Percentiles rank a stretch among this genome's conserved stretches.
Evolutionary conservation across 2,888 invertebrate species (phyloP).

Genomic region (Agriopis aurantiaria): DNA sequence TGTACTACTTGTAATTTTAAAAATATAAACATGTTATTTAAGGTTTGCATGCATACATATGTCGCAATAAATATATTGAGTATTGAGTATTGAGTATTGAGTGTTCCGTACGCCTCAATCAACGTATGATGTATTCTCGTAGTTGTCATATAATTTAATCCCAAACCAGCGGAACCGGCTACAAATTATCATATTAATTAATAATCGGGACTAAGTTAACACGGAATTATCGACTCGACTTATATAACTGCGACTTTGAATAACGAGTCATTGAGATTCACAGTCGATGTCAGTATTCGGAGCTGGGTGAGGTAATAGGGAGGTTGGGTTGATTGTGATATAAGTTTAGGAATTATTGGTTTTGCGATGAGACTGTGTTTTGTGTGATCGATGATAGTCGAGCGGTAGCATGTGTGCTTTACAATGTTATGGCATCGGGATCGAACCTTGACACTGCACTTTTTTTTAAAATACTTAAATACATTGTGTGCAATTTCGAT

Average conservation of each 20-base stretch:
- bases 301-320: background rate
- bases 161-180: conserved; percentile 9
- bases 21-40: too few relatives aligned
- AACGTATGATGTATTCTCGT: background rate
- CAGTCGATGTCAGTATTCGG: background rate
- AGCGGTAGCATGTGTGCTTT: too few relatives aligned
- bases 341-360: background rate
- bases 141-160: background rate
- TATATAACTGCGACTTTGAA: conserved; percentile 7
- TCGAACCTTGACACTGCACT: too few relatives aligned
- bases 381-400: too few relatives aligned
- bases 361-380: background rate
- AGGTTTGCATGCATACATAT: too few relatives aligned
- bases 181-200: conserved; percentile 33
- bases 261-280: conserved; percentile 15
- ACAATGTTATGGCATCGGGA: too few relatives aligned
- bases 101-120: conserved; percentile 10
- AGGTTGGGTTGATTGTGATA: background rate
- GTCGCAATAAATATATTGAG: too few relatives aligned
- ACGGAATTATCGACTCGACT: conserved; percentile 15
- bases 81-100: too few relatives aligned
- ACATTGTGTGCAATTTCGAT: too few relatives aligned
- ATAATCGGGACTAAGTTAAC: conserved; percentile 25
- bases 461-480: too few relatives aligned
- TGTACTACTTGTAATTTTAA: too few relatives aligned